Base-by-base conservation (phyloP, 1,140 invertebrate genomes). In the Scaptomyza montana region DNA sequence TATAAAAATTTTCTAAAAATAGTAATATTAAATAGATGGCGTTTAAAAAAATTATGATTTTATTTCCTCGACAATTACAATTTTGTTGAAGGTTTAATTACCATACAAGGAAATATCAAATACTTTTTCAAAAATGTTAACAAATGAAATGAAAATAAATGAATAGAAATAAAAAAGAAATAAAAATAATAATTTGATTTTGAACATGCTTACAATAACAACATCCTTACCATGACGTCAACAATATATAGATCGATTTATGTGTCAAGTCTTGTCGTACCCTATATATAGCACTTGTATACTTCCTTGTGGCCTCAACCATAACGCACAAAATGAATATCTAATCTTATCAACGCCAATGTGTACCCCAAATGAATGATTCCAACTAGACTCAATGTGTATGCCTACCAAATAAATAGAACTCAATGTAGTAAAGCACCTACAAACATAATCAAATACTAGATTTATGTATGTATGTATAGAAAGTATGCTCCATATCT, bases 341-440 rank as follows among this genome's bases (percentile, higher is more conserved):
- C 69, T 72, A 66, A 72, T 72, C 69, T 72, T 69, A 65, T 70
- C 63, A 63, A 19, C 53, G 56, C 36, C 46, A 65, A 55, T 67
- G 55, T 67, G 65, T 61, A 16, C 41, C 25, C 57, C 61, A 33
- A 71, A 67, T 85, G 77, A 70, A 74, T 53, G 78, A 74, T 72
- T 85, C 68, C 82, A 87, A 86, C 78, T 81, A 87, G 82, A 76
- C 46, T 86, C 16, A 66, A 60, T 65, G 63, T 62, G 63, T 62
- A 74, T 62, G 47, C 30, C 54, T 62, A 49, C 13, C 45, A 65
- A 75, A 75, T 71, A 61, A 56, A 69, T 73, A 54, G 61, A 67
- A 60, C 25, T 59, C 36, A 41, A 71, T 43, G 30, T 43, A 75
- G 47, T 5, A 49, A 30, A 19, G 13, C 43, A 19, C 30, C 28